Evolutionary conservation across 2,113 vertebrate species (phyloP).

Genomic region (Scophthalmus maximus): DNA sequence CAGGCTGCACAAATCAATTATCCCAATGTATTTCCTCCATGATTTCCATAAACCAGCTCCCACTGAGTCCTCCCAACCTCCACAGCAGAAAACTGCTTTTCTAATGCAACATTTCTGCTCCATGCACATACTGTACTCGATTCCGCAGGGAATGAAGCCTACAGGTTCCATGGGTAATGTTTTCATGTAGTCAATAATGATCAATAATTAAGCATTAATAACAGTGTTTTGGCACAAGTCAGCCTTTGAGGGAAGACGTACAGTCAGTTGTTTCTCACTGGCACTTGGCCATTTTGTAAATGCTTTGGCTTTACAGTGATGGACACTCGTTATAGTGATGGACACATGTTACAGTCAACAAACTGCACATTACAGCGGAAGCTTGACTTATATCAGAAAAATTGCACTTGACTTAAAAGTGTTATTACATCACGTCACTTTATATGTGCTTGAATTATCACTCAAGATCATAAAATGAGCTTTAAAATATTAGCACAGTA

Average conservation of each 20-base stretch:
- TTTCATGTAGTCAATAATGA: conserved; percentile 9
- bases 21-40: neutral
- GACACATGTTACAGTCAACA: neutral
- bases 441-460: no score
- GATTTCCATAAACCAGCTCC: neutral
- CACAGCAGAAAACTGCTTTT: neutral
- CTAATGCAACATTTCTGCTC: conserved; percentile 1
- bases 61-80: neutral
- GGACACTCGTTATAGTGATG: conserved; percentile 15
- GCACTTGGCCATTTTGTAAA: conserved; percentile 52
- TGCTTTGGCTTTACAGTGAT: conserved; percentile 27
- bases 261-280: conserved; percentile 23
- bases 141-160: neutral
- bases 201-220: conserved; percentile 44
- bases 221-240: conserved; percentile 4
- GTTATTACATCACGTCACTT: no score
- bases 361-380: neutral
- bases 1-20: neutral
- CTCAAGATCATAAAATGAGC: no score
- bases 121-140: neutral
- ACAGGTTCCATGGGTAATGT: neutral
- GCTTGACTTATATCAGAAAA: conserved; percentile 6
- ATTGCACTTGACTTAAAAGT: no score
- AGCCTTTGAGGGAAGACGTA: neutral
- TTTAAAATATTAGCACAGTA: no score